Evolutionary conservation across 2,797 vertebrate species (phyloP).

Genomic region (Buphagus erythrorhynchus): DNA sequence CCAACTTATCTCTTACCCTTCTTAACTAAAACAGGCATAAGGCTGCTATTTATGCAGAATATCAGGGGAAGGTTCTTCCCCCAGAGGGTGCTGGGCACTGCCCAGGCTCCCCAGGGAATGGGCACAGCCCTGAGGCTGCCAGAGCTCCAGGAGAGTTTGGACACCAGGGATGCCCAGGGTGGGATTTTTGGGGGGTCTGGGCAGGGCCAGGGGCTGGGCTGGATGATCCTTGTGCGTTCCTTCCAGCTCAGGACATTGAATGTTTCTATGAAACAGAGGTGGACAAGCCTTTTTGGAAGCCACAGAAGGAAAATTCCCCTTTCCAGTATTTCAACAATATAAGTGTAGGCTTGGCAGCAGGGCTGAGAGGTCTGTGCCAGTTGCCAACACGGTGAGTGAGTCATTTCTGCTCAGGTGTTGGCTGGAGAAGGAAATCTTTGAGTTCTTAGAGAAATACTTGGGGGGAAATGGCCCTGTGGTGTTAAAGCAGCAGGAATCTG

Average conservation of each 20-base stretch:
- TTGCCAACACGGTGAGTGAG: fast-evolving
- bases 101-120: neutral
- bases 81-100: neutral
- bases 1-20: neutral
- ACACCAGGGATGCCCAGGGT: neutral
- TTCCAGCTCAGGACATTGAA: neutral
- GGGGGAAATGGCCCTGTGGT: neutral
- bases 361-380: neutral
- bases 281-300: neutral
- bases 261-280: neutral
- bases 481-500: neutral
- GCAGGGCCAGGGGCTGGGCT: neutral
- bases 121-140: fast-evolving
- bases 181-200: neutral
- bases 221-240: neutral
- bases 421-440: constrained; percentile 23
- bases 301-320: neutral
- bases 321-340: neutral
- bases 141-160: neutral
- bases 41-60: neutral
- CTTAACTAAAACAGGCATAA: neutral
- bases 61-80: neutral
- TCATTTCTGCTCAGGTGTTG: constrained; percentile 48
- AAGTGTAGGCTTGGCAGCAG: neutral
- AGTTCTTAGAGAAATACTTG: constrained; percentile 8